A percentile compares a stretch with the other conserved stretches of the same genome.
These are phyloP conservation scores for Astreopora myriophthalma DNA, from an alignment of 64 coral and sea anemone genomes.

Conservation along the genomic window DNA sequence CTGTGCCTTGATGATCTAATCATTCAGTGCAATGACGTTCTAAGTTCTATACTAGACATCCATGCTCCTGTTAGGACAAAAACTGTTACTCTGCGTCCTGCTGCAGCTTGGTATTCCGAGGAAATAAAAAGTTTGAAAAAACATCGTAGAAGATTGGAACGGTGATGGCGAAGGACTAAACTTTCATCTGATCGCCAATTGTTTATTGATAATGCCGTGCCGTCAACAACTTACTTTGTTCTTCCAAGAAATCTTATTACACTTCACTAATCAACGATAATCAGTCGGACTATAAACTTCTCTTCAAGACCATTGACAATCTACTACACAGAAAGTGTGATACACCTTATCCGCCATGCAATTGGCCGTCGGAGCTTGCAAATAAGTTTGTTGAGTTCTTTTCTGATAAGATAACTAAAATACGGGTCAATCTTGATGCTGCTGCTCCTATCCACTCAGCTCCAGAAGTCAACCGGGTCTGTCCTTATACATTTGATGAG, in stretches of 20 bases:
- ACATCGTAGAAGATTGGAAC: not conserved
- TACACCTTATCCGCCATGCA: not conserved
- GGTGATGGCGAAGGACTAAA: not conserved
- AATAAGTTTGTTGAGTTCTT: conserved; percentile 1
- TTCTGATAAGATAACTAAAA: conserved; percentile 24
- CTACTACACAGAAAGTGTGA: not conserved
- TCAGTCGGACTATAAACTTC: not conserved
- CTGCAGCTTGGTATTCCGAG: not conserved
- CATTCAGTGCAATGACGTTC: no score
- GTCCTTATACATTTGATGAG: not conserved
- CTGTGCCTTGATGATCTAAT: not conserved
- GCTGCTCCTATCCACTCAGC: not conserved
- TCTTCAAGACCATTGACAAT: conserved; percentile 1
- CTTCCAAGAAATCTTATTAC: conserved; percentile 17
- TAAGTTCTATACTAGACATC: no score
- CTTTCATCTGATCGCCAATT: not conserved
- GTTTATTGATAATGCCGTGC: conserved; percentile 20
- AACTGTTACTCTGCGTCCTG: not conserved
- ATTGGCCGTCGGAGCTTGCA: not conserved
- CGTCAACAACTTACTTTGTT: conserved; percentile 18
- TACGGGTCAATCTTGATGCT: not conserved
- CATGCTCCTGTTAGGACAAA: not conserved
- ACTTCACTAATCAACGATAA: not conserved
- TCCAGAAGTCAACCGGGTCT: not conserved
- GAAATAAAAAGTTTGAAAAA: not conserved